These are phyloP conservation scores for Eupithecia insigniata DNA, from an alignment of 2,888 invertebrate genomes.

Conservation along the genomic window DNA sequence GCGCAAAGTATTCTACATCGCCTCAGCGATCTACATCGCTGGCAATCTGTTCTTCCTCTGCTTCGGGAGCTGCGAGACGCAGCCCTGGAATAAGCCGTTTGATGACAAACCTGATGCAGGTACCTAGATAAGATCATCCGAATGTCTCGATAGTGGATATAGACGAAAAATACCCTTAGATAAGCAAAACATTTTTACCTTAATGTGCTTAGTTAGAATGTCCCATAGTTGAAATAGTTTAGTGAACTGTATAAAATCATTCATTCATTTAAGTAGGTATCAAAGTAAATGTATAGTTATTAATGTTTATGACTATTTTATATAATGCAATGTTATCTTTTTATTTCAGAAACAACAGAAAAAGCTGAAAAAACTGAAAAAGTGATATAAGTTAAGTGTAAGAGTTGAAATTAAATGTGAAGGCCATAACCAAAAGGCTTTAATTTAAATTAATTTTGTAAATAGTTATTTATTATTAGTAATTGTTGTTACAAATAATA, in stretches of 20 bases:
- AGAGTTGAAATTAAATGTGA: not conserved
- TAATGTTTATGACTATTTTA: not conserved
- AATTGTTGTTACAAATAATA: not conserved
- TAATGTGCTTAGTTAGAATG: too few species aligned
- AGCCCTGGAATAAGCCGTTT: conserved; percentile 87
- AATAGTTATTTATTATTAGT: not conserved
- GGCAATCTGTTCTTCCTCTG: conserved; percentile 87
- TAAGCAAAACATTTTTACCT: too few species aligned
- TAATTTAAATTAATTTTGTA: not conserved
- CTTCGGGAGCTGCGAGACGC: conserved; percentile 87
- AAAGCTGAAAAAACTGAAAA: conserved; percentile 31
- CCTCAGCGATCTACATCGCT: conserved; percentile 86
- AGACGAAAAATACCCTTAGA: too few species aligned
- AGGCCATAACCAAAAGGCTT: not conserved
- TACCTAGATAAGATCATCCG: not conserved
- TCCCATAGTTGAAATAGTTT: too few species aligned
- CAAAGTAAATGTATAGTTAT: too few species aligned
- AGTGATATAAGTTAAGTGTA: not conserved
- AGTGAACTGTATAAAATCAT: not conserved
- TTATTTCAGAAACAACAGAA: conserved; percentile 34
- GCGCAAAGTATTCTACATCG: conserved; percentile 88
- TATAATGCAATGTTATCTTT: not conserved
- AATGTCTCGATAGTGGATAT: not conserved
- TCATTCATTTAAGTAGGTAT: too few species aligned
- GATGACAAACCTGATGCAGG: conserved; percentile 30